Conservation (phyloP, 2,888 invertebrate species). For the Pycnomerus fuliginosus region DNA sequence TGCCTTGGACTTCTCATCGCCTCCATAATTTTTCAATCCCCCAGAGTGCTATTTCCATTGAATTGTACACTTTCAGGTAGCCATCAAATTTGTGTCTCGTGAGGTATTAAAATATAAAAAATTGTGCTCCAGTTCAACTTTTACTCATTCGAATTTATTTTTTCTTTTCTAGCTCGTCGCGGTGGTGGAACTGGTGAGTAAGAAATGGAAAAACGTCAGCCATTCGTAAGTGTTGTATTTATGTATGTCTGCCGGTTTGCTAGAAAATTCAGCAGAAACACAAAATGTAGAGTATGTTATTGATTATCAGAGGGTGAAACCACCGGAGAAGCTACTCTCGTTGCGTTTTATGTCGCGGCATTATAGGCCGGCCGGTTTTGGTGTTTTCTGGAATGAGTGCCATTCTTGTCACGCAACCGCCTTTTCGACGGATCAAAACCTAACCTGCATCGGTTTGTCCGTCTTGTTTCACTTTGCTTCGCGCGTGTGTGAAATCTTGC, state of each 20-base stretch:
- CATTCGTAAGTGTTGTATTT: background rate
- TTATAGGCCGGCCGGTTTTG: slow-evolving; percentile 5
- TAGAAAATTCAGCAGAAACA: slow-evolving; percentile 2
- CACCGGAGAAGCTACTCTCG: background rate
- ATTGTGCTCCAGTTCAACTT: too few relatives aligned
- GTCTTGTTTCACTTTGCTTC: slow-evolving; percentile 7
- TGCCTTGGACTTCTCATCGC: too few relatives aligned
- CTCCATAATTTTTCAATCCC: too few relatives aligned
- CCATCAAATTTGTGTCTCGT: too few relatives aligned
- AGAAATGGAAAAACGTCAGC: too few relatives aligned
- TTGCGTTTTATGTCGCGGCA: slow-evolving; percentile 12
- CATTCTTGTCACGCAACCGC: slow-evolving; percentile 18
- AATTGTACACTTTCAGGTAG: too few relatives aligned
- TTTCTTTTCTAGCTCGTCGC: slow-evolving; percentile 19
- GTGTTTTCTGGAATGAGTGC: slow-evolving; percentile 7
- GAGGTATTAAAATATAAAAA: too few relatives aligned
- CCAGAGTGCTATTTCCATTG: too few relatives aligned
- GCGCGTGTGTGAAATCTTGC: slow-evolving; percentile 14
- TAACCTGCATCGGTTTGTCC: slow-evolving; percentile 11
- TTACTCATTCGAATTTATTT: slow-evolving; percentile 11
- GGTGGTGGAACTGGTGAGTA: slow-evolving; percentile 21
- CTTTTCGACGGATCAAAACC: slow-evolving; percentile 7
- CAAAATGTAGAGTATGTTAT: slow-evolving; percentile 8
- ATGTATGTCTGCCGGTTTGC: slow-evolving; percentile 1
- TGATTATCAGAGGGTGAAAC: slow-evolving; percentile 5